Base-by-base conservation (phyloP, 53 echinoderm and acorn worm genomes). In the Echinarachnius parma region DNA sequence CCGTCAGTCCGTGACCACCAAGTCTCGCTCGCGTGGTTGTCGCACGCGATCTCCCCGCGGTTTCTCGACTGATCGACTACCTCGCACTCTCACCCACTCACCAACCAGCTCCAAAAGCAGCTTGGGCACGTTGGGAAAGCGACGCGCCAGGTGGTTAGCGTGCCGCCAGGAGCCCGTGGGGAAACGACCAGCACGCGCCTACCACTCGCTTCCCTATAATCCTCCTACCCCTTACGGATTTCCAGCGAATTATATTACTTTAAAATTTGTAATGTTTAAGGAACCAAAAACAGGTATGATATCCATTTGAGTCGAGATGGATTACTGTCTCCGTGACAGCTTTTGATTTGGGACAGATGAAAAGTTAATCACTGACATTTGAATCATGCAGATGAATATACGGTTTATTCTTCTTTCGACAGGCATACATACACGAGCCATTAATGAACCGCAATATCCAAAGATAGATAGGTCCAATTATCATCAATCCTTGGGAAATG, bases 251-350 rank as follows among this genome's bases (percentile, higher is more conserved):
- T 46, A 65, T 65, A 65, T 65, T 65, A 65, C 47, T 47, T 65
- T n/a, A n/a, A n/a, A n/a, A n/a, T n/a, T n/a, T n/a, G n/a, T n/a
- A n/a, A n/a, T n/a, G n/a, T n/a, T n/a, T n/a, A n/a, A n/a, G 31
- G 65, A 65, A 65, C 26, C n/a, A 29, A 65, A 65, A 65, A 65
- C 65, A 47, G 65, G 65, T 47, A 65, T n/a, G n/a, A n/a, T n/a
- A n/a, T n/a, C n/a, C n/a, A n/a, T n/a, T n/a, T n/a, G n/a, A n/a
- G n/a, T n/a, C n/a, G n/a, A n/a, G n/a, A n/a, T n/a, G n/a, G n/a
- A n/a, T n/a, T n/a, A n/a, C n/a, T n/a, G n/a, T n/a, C n/a, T n/a
- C n/a, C n/a, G n/a, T n/a, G n/a, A n/a, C n/a, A n/a, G n/a, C n/a
- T n/a, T n/a, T n/a, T n/a, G n/a, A n/a, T n/a, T n/a, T n/a, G n/a